A percentile compares a stretch with the other conserved stretches of the same genome.
Evolutionary conservation across 2,888 invertebrate genomes (phyloP).

Genomic region (Byasa hedistus): DNA sequence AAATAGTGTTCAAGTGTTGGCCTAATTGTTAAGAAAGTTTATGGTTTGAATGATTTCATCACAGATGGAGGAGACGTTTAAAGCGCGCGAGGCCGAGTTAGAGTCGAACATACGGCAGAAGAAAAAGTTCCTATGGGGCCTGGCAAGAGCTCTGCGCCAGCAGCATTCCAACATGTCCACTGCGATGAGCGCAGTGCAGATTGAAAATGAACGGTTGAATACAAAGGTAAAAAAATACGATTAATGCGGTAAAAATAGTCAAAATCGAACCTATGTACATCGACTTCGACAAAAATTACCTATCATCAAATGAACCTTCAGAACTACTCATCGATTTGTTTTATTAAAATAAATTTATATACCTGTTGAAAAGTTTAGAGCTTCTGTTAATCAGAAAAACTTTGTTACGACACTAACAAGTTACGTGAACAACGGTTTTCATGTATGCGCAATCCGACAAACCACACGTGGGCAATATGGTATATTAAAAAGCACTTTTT

Average conservation of each 20-base stretch:
- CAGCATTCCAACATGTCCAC: conserved; percentile 55
- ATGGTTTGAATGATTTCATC: neutral
- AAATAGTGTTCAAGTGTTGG: neutral
- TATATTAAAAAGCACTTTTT: neutral
- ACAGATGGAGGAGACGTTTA: conserved; percentile 61
- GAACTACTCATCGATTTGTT: no score
- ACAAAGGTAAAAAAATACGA: conserved; percentile 48
- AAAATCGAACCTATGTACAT: no score
- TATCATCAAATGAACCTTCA: no score
- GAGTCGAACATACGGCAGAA: conserved; percentile 50
- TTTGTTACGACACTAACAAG: no score
- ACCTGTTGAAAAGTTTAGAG: no score
- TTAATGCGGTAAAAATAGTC: no score
- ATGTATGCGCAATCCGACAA: no score
- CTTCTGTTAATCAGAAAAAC: no score
- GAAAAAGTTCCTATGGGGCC: conserved; percentile 65
- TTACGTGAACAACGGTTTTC: no score
- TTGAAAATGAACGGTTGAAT: conserved; percentile 47
- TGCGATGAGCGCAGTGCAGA: conserved; percentile 52
- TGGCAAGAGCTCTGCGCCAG: conserved; percentile 56
- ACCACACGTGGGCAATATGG: no score
- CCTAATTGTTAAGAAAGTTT: neutral
- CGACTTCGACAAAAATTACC: no score
- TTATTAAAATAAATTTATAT: no score
- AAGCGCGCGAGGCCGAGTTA: conserved; percentile 49